These are phyloP conservation scores for Adineta ricciae DNA, from an alignment of 2,888 invertebrate species.

Conservation along the genomic window DNA sequence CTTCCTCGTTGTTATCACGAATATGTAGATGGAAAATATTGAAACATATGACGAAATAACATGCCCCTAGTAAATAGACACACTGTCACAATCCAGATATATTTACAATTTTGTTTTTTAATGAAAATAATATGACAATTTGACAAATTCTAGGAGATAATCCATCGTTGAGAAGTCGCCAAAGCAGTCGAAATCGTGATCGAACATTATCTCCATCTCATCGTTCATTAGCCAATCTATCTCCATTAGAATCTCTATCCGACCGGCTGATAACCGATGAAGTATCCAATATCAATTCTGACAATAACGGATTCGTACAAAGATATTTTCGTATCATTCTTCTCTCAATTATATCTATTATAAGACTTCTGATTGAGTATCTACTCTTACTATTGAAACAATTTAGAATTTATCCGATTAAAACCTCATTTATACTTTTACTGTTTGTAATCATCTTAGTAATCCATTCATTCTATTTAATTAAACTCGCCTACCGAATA, in stretches of 20 bases:
- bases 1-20: too few relatives aligned
- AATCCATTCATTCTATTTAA: slow-evolving; percentile 4
- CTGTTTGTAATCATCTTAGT: neutral
- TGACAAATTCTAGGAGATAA: too few relatives aligned
- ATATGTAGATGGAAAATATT: too few relatives aligned
- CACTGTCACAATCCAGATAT: too few relatives aligned
- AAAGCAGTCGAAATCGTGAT: neutral
- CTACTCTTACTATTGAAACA: neutral
- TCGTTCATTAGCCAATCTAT: neutral
- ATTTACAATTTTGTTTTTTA: too few relatives aligned
- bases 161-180: neutral
- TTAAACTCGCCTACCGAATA: neutral
- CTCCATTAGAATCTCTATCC: neutral
- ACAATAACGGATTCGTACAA: neutral
- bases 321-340: neutral
- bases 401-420: neutral
- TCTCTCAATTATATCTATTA: neutral
- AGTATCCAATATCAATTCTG: neutral
- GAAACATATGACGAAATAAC: too few relatives aligned
- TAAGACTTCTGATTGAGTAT: neutral
- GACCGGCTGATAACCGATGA: neutral
- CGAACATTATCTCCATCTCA: neutral
- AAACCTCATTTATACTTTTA: neutral
- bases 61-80: too few relatives aligned
- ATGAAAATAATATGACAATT: neutral